Conservation (phyloP, 2,113 vertebrate genomes). For the Coturnix japonica region DNA sequence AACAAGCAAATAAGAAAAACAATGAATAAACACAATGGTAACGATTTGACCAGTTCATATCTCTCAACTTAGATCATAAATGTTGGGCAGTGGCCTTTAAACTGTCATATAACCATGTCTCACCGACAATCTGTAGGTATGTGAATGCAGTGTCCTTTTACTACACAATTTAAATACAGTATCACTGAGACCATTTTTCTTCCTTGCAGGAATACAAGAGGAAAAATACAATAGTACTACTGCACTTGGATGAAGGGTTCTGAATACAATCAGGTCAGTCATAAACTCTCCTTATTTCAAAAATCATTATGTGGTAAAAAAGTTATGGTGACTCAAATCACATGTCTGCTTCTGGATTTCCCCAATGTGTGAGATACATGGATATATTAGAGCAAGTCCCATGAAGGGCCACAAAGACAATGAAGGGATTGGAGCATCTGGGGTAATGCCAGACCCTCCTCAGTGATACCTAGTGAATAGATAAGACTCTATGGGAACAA, state of each 20-base stretch:
- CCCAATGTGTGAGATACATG: accelerated
- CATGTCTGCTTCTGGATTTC: background rate
- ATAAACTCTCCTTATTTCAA: accelerated
- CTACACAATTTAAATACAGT: background rate
- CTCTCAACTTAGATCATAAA: slow-evolving; percentile 60
- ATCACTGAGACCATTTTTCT: accelerated
- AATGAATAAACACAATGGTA: slow-evolving; percentile 48
- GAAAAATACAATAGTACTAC: background rate
- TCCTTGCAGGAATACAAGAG: too few relatives aligned
- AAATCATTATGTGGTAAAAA: background rate
- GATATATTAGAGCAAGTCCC: background rate
- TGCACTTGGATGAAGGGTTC: background rate
- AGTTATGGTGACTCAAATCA: background rate
- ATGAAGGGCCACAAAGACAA: background rate
- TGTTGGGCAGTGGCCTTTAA: too few relatives aligned
- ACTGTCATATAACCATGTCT: background rate
- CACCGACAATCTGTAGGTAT: too few relatives aligned
- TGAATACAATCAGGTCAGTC: background rate
- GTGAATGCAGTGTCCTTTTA: accelerated
- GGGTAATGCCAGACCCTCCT: background rate
- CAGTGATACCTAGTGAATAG: background rate
- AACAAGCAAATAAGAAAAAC: slow-evolving; percentile 71
- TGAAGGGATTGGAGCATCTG: background rate
- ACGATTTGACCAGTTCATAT: slow-evolving; percentile 45
- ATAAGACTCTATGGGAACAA: background rate